phyloP scores from a whole-genome alignment of 2,113 vertebrate species.

The Chionomys nivalis region DNA sequence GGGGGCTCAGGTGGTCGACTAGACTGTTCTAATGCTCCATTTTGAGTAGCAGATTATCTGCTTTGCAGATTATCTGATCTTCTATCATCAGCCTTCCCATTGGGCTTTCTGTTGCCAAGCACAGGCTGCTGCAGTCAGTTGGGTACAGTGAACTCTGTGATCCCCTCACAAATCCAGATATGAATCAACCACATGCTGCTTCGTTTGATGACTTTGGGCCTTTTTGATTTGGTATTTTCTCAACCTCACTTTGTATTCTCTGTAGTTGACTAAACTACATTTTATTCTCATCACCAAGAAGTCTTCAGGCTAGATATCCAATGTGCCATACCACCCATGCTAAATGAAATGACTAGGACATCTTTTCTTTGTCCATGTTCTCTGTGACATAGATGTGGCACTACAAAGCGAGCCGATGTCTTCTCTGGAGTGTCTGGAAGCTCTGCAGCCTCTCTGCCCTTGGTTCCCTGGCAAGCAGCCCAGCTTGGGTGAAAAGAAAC shows the following conservation, averaged over 20 bases:
- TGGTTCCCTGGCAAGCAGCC: not conserved
- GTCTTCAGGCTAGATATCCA: slow-evolving; percentile 46
- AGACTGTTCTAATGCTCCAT: slow-evolving; percentile 75
- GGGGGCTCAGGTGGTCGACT: slow-evolving; percentile 78
- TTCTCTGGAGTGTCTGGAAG: slow-evolving; percentile 22
- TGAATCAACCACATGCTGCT: slow-evolving; percentile 30
- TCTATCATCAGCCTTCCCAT: slow-evolving; percentile 68
- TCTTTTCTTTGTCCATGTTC: not conserved
- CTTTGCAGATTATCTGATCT: slow-evolving; percentile 79
- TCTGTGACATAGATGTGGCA: not conserved
- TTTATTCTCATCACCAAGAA: slow-evolving; percentile 49
- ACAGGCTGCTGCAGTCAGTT: slow-evolving; percentile 28
- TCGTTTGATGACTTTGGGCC: slow-evolving; percentile 51
- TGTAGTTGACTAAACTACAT: slow-evolving; percentile 49
- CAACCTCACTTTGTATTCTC: slow-evolving; percentile 58
- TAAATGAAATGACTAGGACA: slow-evolving; percentile 14
- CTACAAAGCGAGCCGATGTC: not conserved
- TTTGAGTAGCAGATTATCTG: slow-evolving; percentile 79
- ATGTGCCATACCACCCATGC: not conserved
- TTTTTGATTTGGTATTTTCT: slow-evolving; percentile 64
- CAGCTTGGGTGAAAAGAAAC: not conserved
- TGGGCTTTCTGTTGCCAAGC: slow-evolving; percentile 64
- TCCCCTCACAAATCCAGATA: slow-evolving; percentile 51
- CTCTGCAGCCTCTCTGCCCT: not conserved
- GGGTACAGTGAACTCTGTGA: not conserved